Conservation (phyloP, 2,113 vertebrate genomes). For the Morphnarchus princeps region DNA sequence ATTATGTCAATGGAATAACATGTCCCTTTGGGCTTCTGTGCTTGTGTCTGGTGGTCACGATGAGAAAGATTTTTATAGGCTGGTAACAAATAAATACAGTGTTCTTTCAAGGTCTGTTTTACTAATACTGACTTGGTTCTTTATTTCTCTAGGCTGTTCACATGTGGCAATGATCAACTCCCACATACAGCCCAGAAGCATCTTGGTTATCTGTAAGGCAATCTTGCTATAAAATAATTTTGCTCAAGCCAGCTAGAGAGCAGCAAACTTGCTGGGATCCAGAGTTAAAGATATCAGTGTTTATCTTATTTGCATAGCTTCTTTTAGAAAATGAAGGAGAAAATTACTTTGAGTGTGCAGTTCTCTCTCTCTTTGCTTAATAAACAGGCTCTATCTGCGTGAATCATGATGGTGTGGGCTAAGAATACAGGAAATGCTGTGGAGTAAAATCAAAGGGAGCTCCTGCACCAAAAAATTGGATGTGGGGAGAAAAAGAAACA, state of each 20-base stretch:
- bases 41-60: background rate
- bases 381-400: background rate
- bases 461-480: background rate
- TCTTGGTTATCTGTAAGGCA: background rate
- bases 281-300: background rate
- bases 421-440: background rate
- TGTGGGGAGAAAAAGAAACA: background rate
- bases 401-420: background rate
- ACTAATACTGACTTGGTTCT: background rate
- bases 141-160: background rate
- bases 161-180: slow-evolving; percentile 7
- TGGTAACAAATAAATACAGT: background rate
- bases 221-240: background rate
- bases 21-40: background rate
- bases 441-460: background rate
- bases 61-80: background rate
- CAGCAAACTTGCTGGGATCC: background rate
- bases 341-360: background rate
- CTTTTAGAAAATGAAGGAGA: background rate
- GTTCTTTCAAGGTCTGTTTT: background rate
- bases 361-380: background rate
- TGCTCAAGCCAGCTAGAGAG: background rate
- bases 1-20: background rate
- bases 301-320: background rate
- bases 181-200: background rate